Conservation (phyloP, 37 sponge, comb jelly and placozoan species). For the Ianthella basta region DNA sequence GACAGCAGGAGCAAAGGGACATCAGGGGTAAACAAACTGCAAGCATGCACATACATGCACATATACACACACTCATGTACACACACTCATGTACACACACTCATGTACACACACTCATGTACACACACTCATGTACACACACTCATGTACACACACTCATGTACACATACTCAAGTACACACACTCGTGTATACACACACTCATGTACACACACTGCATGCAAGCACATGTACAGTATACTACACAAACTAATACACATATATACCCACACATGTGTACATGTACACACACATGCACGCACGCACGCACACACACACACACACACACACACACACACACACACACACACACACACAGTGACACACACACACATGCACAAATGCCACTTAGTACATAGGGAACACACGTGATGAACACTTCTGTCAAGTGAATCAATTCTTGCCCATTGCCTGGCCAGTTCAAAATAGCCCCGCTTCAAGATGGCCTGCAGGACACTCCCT, state of each 20-base stretch:
- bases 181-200: too few relatives aligned
- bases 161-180: slow-evolving; percentile 12
- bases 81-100: slow-evolving; percentile 25
- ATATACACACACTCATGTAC: slow-evolving; percentile 5
- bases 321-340: slow-evolving; percentile 19
- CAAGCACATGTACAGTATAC: slow-evolving; percentile 23
- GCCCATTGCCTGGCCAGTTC: slow-evolving; percentile 60
- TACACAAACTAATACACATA: slow-evolving; percentile 22
- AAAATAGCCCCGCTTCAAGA: slow-evolving; percentile 38
- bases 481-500: neutral
- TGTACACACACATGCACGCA: slow-evolving; percentile 15
- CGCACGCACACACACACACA: slow-evolving; percentile 18
- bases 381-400: neutral
- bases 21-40: neutral
- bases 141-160: slow-evolving; percentile 31
- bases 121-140: slow-evolving; percentile 37
- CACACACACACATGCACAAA: slow-evolving; percentile 1
- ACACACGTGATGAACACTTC: slow-evolving; percentile 15
- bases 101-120: neutral
- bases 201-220: neutral
- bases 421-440: slow-evolving; percentile 34
- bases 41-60: neutral
- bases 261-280: slow-evolving; percentile 14
- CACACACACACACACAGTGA: neutral
- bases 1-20: too few relatives aligned